Base-by-base conservation (phyloP, 1,140 invertebrate genomes). In the Phenacoccus solenopsis region DNA sequence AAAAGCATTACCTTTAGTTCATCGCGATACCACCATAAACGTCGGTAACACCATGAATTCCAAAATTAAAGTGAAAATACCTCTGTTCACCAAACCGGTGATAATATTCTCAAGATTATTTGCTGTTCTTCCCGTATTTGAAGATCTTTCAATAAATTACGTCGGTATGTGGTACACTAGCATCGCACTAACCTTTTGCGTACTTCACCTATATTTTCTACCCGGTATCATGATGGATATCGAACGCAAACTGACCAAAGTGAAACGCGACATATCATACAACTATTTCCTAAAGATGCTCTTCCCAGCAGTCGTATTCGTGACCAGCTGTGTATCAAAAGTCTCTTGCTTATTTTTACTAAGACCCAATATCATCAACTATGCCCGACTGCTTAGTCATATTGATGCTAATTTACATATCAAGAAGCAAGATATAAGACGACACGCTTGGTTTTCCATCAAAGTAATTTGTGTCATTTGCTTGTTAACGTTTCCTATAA, bases 271-370 rank as follows among this genome's bases (percentile, higher is more conserved):
- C 22, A 64, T 64, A 10, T 64, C 59, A 3, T 64, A 64, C 25
- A 64, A 64, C 25, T 64, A 64, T 64, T 64, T 64, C 16, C 25
- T 64, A 3, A 64, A 64, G 25, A 64, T 64, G 59, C 59, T 64
- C 2, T 64, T 64, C 25, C 59, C 59, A 25, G 21, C 22, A 13
- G 59, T 64, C 20, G 59, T 64, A 2, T 64, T 64, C 21, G 59
- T 64, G 21, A 64, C 59, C 4, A 64, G 59, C 22, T 4, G 3
- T 16, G 22, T 64, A 2, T 64, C 59, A 20, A 64, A 64, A 20
- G 9, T 64, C 22, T 24, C 21, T 16, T 25, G 22, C 12, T 27
- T 64, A 27, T 64, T 64, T 24, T 16, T 64, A 16, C 10, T 64
- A 3, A 24, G 20, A 25, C 59, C 59, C 12, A 64, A 64, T 64